Conservation (phyloP, 2,797 vertebrate genomes). For the Coregonus sp. region DNA sequence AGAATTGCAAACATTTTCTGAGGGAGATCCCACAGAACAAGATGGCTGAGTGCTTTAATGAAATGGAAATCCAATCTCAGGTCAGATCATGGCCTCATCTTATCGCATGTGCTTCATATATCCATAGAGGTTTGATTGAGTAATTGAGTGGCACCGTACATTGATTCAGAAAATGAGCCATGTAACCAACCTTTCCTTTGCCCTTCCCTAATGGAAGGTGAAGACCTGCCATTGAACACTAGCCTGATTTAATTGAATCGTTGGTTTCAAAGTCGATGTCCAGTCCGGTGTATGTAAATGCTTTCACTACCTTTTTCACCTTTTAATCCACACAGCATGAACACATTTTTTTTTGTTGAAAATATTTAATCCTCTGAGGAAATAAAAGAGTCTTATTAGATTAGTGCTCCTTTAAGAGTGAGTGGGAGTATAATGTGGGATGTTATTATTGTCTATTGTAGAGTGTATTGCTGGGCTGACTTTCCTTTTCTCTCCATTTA, state of each 20-base stretch:
- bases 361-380: constrained; percentile 32
- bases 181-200: no score
- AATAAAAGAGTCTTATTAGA: constrained; percentile 22
- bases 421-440: background rate
- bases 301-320: background rate
- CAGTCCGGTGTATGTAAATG: no score
- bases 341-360: constrained; percentile 22
- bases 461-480: background rate
- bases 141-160: background rate
- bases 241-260: background rate
- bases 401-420: background rate
- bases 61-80: constrained; percentile 41
- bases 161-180: background rate
- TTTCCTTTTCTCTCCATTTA: no score
- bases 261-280: background rate
- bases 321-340: background rate
- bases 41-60: constrained; percentile 46
- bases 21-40: background rate
- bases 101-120: constrained; percentile 22
- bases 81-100: constrained; percentile 22
- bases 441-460: background rate
- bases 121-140: background rate
- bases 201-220: no score
- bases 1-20: no score
- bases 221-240: background rate